A percentile compares a stretch with the other conserved stretches of the same genome.
Evolutionary conservation across 2,888 invertebrate genomes (phyloP).

Genomic region (Allolobophora icterica): DNA sequence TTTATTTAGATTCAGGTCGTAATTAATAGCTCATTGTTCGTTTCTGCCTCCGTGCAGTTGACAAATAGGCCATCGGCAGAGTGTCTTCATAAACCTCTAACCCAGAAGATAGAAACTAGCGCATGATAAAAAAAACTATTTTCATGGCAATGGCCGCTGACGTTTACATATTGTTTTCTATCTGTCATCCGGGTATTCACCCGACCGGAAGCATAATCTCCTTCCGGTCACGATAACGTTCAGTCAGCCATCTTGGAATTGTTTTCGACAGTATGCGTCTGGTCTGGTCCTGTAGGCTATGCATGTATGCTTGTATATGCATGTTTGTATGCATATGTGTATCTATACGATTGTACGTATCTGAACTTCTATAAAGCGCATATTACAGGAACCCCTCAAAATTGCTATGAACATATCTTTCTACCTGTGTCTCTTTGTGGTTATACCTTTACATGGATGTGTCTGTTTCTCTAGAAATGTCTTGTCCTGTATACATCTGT

Average conservation of each 20-base stretch:
- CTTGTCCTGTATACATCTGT: too few species aligned
- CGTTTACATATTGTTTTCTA: constrained; percentile 9
- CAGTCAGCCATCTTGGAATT: constrained; percentile 14
- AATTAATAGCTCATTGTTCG: background rate
- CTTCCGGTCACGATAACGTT: background rate
- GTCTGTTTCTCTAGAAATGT: too few species aligned
- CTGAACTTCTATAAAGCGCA: too few species aligned
- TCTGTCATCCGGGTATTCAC: constrained; percentile 17
- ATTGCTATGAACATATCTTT: too few species aligned
- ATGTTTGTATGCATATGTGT: background rate
- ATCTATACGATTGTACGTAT: too few species aligned
- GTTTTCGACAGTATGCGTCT: background rate
- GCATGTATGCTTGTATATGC: background rate
- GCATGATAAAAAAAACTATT: background rate
- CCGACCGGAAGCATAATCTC: background rate
- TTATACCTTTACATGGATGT: too few species aligned
- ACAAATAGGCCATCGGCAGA: background rate
- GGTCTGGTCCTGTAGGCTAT: background rate
- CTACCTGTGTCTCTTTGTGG: too few species aligned
- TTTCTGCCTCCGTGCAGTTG: background rate
- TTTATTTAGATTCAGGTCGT: background rate
- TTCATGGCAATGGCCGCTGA: background rate
- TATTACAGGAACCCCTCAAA: too few species aligned
- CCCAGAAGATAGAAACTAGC: background rate
- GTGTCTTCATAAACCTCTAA: too few species aligned